A percentile compares a stretch with the other conserved stretches of the same genome.
phyloP scores from a whole-genome alignment of 1,140 invertebrate species.

The Luehdorfia chinensis region DNA sequence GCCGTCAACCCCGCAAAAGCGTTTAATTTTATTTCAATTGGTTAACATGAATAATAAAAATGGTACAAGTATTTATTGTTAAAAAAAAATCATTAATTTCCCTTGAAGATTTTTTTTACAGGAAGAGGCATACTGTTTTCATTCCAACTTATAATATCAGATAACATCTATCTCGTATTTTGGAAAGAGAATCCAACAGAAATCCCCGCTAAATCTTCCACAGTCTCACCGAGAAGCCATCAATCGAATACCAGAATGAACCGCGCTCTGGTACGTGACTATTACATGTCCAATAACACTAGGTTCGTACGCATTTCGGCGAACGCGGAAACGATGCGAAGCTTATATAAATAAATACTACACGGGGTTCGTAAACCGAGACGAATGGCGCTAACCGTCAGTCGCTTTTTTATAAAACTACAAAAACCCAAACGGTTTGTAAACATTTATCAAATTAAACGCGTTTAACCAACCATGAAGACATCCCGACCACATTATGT shows the following conservation, averaged over 20 bases:
- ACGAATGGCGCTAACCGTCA: background rate
- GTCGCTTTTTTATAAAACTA: background rate
- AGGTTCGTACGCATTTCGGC: conserved; percentile 3
- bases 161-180: too few relatives aligned
- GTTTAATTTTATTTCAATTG: too few relatives aligned
- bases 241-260: background rate
- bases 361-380: background rate
- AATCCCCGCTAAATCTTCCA: too few relatives aligned
- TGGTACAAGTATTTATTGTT: too few relatives aligned
- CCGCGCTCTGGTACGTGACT: background rate
- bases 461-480: conserved; percentile 4
- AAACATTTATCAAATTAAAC: conserved; percentile 5
- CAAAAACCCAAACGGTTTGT: background rate
- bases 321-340: conserved; percentile 11
- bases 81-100: too few relatives aligned
- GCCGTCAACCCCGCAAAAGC: too few relatives aligned
- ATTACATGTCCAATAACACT: conserved; percentile 13
- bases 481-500: background rate
- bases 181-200: too few relatives aligned
- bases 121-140: too few relatives aligned
- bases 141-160: too few relatives aligned
- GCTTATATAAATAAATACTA: conserved; percentile 8
- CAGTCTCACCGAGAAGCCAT: too few relatives aligned
- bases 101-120: too few relatives aligned
- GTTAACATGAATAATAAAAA: too few relatives aligned